These are phyloP conservation scores for Pristiophorus japonicus DNA, from an alignment of 2,113 vertebrate genomes.

Conservation along the genomic window DNA sequence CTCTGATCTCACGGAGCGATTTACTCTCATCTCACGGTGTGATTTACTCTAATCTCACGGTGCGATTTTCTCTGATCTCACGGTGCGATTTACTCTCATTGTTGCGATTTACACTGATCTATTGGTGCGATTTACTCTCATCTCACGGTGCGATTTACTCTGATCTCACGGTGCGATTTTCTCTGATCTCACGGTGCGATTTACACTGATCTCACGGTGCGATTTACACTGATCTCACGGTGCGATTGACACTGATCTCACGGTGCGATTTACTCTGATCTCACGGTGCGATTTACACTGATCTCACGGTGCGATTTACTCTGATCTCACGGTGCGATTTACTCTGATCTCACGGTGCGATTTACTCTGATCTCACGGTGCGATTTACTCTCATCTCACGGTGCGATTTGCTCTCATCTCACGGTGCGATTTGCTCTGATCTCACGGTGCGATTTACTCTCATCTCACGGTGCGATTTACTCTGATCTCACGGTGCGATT, in stretches of 20 bases:
- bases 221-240: not conserved
- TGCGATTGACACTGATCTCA: not conserved
- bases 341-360: not conserved
- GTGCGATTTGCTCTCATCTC: not conserved
- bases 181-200: not conserved
- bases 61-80: not conserved
- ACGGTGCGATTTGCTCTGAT: not conserved
- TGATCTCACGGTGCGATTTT: not conserved
- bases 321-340: not conserved
- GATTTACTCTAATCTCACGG: not conserved
- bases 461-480: too few species aligned
- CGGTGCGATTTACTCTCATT: not conserved
- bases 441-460: too few species aligned
- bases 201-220: not conserved
- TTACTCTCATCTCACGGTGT: not conserved
- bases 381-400: not conserved
- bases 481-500: too few species aligned
- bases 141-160: not conserved
- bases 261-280: not conserved
- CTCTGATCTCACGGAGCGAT: not conserved
- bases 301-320: not conserved
- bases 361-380: too few species aligned
- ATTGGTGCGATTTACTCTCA: not conserved
- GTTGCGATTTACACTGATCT: not conserved
- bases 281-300: not conserved